Base-by-base conservation (phyloP, 2,113 vertebrate species). In the Thunnus maccoyii region DNA sequence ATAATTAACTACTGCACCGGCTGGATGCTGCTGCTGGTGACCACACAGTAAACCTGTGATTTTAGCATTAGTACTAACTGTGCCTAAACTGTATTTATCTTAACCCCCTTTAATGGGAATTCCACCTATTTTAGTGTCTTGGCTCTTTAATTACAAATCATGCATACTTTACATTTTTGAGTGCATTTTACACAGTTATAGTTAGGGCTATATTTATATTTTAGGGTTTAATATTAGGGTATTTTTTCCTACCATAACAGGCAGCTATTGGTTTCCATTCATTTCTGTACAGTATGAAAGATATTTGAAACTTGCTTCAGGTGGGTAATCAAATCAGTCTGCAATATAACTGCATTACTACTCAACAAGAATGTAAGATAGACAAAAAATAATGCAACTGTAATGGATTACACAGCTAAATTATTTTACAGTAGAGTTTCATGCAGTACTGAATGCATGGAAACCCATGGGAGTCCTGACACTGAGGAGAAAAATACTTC, bases 11-110 rank as follows among this genome's bases (percentile, higher is more conserved):
- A 20, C 52, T 78, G 36, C 5, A 65, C 18, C 3, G 30, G 68
- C 56, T 25, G 44, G 9, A 17, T 57, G 58, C 63, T 44, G 72
- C 61, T 54, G 50, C 0, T 48, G 54, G 30, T 30, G 62, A 57
- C 56, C 1, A 70, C 41, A 54, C 47, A 64, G 18, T 56, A 16
- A 22, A 70, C 64, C 70, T 82, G 72, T 65, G 54, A 62, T 57
- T 44, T 66, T 82, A 46, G 32, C 74, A 18, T 89, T 77, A 70
- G 55, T 77, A 64, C 70, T 82, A 76, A 85, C 80, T 65, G 89
- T 90, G 88, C 88, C 81, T 92, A 25, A 72, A 77, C 64, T 30
- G 32, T 67, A 32, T 58, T 78, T 17, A 71, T 79, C 46, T 67
- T n/a, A 71, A 68, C 22, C 25, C 65, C 82, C 75, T 85, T 75